phyloP scores from a whole-genome alignment of 2,888 invertebrate genomes.

The Pocota personata region DNA sequence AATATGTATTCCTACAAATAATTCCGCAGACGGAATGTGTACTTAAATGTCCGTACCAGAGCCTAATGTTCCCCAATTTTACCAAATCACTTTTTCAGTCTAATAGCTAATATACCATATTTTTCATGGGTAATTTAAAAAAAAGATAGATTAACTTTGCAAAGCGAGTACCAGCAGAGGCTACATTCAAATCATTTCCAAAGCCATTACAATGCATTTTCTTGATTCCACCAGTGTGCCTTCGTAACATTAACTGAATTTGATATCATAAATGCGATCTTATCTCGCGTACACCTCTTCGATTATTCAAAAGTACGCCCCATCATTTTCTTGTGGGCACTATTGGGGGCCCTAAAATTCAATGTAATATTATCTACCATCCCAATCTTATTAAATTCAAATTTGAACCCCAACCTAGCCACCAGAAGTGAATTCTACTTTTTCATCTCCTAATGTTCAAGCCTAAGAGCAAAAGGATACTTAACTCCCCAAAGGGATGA shows the following conservation, averaged over 20 bases:
- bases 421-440: slow-evolving; percentile 14
- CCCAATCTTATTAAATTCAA: slow-evolving; percentile 44
- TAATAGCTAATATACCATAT: not conserved
- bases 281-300: slow-evolving; percentile 17
- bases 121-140: not conserved
- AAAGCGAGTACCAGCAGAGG: not conserved
- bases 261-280: not conserved
- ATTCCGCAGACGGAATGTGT: no score
- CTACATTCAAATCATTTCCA: not conserved
- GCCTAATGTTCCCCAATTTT: no score
- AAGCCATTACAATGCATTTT: not conserved
- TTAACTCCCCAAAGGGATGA: slow-evolving; percentile 9
- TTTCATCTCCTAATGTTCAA: slow-evolving; percentile 33
- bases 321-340: not conserved
- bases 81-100: no score
- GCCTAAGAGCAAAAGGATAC: not conserved
- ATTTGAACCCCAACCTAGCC: not conserved
- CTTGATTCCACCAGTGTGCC: not conserved
- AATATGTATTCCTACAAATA: no score
- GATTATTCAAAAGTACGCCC: not conserved
- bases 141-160: not conserved
- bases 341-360: slow-evolving; percentile 6
- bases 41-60: no score
- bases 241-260: not conserved
- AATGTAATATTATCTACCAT: slow-evolving; percentile 35